These are phyloP conservation scores for Dasyurus viverrinus DNA, from an alignment of 2,113 vertebrate species.

Conservation along the genomic window DNA sequence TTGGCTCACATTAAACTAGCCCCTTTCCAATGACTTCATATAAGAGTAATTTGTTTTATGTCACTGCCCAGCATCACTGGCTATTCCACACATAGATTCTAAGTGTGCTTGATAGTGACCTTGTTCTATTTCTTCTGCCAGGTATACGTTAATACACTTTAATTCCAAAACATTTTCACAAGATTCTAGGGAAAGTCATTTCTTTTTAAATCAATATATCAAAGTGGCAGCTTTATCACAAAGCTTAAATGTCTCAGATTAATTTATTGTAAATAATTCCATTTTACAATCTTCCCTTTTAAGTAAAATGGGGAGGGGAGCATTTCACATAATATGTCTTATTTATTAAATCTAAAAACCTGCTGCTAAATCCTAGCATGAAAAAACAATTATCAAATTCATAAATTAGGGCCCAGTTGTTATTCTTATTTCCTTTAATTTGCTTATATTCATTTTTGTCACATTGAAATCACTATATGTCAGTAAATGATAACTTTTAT, in stretches of 20 bases:
- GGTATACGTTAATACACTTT: background rate
- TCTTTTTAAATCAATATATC: slow-evolving; percentile 13
- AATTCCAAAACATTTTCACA: background rate
- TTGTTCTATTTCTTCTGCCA: background rate
- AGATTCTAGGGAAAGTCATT: slow-evolving; percentile 1
- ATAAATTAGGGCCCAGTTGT: background rate
- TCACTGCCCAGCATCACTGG: background rate
- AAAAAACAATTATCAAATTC: background rate
- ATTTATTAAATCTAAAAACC: background rate
- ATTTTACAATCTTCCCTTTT: slow-evolving; percentile 2
- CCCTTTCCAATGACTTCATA: background rate
- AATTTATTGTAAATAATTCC: background rate
- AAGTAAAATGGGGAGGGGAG: background rate
- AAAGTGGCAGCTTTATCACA: background rate
- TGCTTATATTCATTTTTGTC: background rate
- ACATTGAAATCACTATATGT: background rate
- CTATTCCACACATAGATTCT: background rate
- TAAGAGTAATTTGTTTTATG: background rate
- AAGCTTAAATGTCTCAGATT: background rate
- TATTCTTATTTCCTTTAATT: background rate
- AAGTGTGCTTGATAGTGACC: background rate
- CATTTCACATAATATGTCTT: background rate
- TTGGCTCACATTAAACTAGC: background rate
- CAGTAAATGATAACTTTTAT: background rate
- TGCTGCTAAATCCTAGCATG: background rate